A percentile compares a stretch with the other conserved stretches of the same genome.
phyloP scores from a whole-genome alignment of 2,113 vertebrate species.

The Platichthys stellatus region DNA sequence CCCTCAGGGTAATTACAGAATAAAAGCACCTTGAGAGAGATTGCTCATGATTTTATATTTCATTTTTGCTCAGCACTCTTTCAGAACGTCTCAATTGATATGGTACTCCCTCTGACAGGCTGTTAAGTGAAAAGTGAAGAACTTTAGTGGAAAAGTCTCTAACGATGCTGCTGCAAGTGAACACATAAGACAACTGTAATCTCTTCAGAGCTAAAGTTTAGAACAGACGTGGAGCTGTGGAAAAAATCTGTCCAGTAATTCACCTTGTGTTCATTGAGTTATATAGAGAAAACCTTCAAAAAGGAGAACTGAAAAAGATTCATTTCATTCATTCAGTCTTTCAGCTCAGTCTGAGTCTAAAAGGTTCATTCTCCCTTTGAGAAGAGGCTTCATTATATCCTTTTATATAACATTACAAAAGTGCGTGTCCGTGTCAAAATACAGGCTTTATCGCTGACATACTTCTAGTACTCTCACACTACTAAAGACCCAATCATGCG shows the following conservation, averaged over 20 bases:
- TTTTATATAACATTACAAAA: background rate
- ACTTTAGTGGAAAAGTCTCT: no score
- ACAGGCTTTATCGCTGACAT: background rate
- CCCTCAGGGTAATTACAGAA: no score
- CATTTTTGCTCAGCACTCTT: no score
- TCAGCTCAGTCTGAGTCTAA: background rate
- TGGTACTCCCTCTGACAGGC: no score
- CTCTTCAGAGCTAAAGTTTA: background rate
- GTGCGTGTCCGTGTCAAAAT: conserved; percentile 14
- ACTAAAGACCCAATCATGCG: conserved; percentile 66
- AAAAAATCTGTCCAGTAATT: background rate
- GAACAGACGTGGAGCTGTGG: background rate
- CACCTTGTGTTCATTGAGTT: background rate
- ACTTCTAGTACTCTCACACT: conserved; percentile 2
- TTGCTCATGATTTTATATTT: no score
- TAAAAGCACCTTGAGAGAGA: no score
- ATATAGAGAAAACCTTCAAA: background rate
- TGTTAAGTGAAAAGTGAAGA: no score
- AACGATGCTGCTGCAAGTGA: background rate
- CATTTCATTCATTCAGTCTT: background rate
- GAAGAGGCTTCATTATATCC: conserved; percentile 5
- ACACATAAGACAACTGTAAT: background rate
- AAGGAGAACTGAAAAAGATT: background rate
- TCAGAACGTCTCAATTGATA: no score
- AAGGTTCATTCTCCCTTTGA: background rate